phyloP scores from a whole-genome alignment of 2,888 invertebrate species.

The Loripinus fragilis region DNA sequence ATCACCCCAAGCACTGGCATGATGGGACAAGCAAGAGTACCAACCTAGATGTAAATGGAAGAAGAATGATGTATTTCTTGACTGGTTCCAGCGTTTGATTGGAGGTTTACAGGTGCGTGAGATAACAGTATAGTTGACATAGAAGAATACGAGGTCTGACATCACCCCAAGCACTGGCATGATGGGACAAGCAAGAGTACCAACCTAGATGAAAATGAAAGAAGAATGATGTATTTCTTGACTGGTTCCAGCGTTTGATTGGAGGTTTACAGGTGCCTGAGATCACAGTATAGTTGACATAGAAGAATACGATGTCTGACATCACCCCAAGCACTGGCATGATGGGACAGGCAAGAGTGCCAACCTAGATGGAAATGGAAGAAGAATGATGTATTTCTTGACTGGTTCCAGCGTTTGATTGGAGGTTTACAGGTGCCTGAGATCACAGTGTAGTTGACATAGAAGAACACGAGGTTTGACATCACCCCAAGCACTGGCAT shows the following conservation, averaged over 20 bases:
- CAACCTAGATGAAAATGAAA: conserved; percentile 65
- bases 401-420: conserved; percentile 74
- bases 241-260: conserved; percentile 74
- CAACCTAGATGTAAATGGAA: conserved; percentile 65
- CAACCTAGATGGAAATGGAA: conserved; percentile 68
- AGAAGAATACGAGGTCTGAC: conserved; percentile 67
- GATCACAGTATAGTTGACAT: conserved; percentile 65
- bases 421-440: conserved; percentile 70
- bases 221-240: conserved; percentile 71
- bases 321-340: conserved; percentile 65
- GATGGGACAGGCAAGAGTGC: conserved; percentile 64
- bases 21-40: conserved; percentile 72
- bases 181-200: conserved; percentile 64
- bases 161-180: conserved; percentile 69
- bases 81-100: conserved; percentile 74
- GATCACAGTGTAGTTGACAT: conserved; percentile 65
- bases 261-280: conserved; percentile 70
- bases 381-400: conserved; percentile 71
- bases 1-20: conserved; percentile 69
- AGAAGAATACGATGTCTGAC: conserved; percentile 67
- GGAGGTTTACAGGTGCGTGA: conserved; percentile 70
- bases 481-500: conserved; percentile 69
- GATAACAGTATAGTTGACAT: conserved; percentile 65
- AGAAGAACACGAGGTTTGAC: conserved; percentile 67
- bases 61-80: conserved; percentile 71